Evolutionary conservation across 2,113 vertebrate genomes (phyloP).

Genomic region (Scomber colias): DNA sequence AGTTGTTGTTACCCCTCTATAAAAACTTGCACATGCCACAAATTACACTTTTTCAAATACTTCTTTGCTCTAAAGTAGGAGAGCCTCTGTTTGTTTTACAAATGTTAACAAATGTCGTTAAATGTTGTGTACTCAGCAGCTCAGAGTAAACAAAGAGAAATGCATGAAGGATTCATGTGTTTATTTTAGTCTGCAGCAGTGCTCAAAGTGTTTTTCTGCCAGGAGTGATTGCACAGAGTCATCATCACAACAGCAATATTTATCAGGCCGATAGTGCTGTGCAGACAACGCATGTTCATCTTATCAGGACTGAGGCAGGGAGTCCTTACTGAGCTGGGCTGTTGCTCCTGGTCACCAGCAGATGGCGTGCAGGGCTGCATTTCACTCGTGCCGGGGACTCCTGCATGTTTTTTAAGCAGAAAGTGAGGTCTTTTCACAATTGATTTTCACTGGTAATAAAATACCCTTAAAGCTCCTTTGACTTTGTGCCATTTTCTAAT

Average conservation of each 20-base stretch:
- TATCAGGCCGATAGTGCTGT: slow-evolving; percentile 16
- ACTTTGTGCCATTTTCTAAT: neutral
- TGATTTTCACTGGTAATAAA: neutral
- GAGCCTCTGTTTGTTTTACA: slow-evolving; percentile 12
- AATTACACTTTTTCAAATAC: neutral
- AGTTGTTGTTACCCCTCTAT: neutral
- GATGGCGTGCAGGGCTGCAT: slow-evolving; percentile 36
- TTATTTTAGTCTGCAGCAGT: neutral
- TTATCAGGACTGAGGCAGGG: slow-evolving; percentile 14
- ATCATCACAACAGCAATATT: slow-evolving; percentile 6
- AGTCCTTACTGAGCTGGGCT: neutral
- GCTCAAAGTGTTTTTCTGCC: neutral
- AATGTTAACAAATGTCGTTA: no score
- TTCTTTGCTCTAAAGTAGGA: neutral
- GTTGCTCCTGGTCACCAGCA: slow-evolving; percentile 49
- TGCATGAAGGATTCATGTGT: neutral
- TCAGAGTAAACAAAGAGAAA: slow-evolving; percentile 2
- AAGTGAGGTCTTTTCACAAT: neutral
- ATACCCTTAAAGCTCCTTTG: neutral
- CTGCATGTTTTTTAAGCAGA: neutral
- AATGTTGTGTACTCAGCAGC: slow-evolving; percentile 8
- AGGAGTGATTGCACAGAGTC: slow-evolving; percentile 6
- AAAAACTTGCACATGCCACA: neutral
- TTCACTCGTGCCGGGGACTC: neutral
- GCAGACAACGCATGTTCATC: neutral